Evolutionary conservation across 2,797 vertebrate genomes (phyloP).

Genomic region (Dendrocincla tyrannina): DNA sequence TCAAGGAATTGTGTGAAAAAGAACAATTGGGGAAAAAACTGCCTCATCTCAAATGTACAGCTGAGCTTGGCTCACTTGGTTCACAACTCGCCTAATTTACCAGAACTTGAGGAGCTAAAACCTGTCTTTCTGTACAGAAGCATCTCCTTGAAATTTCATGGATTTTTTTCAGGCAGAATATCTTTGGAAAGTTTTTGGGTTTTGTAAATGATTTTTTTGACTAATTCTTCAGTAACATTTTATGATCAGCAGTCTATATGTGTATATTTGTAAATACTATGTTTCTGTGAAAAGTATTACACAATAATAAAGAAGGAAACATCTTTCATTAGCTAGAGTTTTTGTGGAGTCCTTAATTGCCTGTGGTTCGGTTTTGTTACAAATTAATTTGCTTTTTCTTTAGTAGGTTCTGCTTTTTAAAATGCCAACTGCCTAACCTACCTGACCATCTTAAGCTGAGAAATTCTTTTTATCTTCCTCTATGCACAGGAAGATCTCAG

Average conservation of each 20-base stretch:
- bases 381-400: neutral
- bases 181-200: conserved; percentile 51
- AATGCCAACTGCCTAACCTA: neutral
- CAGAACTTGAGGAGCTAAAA: neutral
- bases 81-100: neutral
- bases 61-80: conserved; percentile 11
- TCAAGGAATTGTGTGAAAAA: conserved; percentile 3
- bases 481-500: neutral
- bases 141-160: conserved; percentile 6
- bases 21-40: neutral
- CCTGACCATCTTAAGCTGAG: neutral
- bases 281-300: conserved; percentile 80
- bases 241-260: conserved; percentile 73
- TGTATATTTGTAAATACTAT: conserved; percentile 85
- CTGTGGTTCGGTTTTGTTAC: neutral
- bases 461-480: neutral
- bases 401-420: neutral
- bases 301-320: conserved; percentile 75
- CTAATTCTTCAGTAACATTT: conserved; percentile 78
- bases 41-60: conserved; percentile 49
- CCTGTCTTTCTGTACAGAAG: conserved; percentile 6
- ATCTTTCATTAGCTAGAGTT: conserved; percentile 71
- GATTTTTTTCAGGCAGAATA: conserved; percentile 45
- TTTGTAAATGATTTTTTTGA: conserved; percentile 83
- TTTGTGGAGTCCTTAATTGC: neutral